These are phyloP conservation scores for Vicugna pacos DNA, from an alignment of 2,113 vertebrate species.

Conservation along the genomic window DNA sequence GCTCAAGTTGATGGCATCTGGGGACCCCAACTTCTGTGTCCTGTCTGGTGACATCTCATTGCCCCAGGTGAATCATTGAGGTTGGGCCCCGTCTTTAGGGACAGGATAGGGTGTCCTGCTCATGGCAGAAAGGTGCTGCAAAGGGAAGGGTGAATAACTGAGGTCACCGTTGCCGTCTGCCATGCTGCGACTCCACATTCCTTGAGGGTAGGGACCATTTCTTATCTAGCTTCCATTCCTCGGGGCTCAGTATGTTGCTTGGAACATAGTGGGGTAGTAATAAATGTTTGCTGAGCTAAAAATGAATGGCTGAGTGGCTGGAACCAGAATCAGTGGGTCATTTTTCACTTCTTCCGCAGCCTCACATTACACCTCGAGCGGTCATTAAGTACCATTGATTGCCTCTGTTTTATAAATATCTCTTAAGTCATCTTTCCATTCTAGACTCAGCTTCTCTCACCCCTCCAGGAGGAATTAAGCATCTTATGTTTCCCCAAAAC, in stretches of 20 bases:
- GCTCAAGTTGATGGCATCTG: neutral
- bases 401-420: conserved; percentile 47
- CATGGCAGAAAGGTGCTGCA: neutral
- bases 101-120: neutral
- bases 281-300: neutral
- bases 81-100: neutral
- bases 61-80: neutral
- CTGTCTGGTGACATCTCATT: neutral
- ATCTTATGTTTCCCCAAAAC: neutral
- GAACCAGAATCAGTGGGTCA: neutral
- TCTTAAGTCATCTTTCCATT: conserved; percentile 56
- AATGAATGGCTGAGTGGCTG: neutral
- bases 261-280: neutral
- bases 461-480: neutral
- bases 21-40: neutral
- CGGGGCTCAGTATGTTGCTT: neutral
- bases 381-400: conserved; percentile 38
- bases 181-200: neutral
- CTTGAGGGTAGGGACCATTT: neutral
- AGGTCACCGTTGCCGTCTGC: neutral
- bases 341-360: neutral
- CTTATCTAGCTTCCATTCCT: neutral
- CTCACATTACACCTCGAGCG: neutral
- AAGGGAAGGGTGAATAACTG: neutral
- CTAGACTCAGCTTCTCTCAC: neutral